Evolutionary conservation across 2,113 vertebrate species (phyloP), one percentile per base, ranked within the genome.

Genomic region (Psammodynastes pulverulentus): DNA sequence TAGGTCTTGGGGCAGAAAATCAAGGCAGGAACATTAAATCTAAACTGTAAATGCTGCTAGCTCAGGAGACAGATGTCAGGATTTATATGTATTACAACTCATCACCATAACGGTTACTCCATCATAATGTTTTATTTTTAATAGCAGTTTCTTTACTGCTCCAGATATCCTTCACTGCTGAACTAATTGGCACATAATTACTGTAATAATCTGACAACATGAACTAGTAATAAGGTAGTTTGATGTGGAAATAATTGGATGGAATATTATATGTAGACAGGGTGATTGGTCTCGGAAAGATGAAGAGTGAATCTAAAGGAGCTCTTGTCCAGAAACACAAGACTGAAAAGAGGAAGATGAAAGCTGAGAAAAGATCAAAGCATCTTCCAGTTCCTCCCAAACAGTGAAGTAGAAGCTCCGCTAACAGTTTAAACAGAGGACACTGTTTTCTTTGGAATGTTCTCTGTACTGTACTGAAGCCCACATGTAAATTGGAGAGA

Each of bases 291-390:
- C 46, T 24, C 45, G 52, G 67, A 89, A 48, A 85, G 52, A 58
- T 58, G 8, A 85, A 53, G 26, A 84, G 39, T 8, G 67, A 54
- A 87, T 43, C 9, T 17, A 91, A 72, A n/a, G 56, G 45, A 12
- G 4, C 29, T 29, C 46, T 79, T 89, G 87, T 89, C n/a, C 87
- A 85, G 53, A 46, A 4, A 34, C 34, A 8, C 7, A 85, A 87
- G 45, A 56, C 12, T 48, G 23, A 85, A 92, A 85, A 58, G 23
- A 17, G 19, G 19, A 89, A 92, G 46, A 85, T 92, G 72, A 92
- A 92, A 92, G 67, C 21, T 2, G 89, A 54, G 52, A 24, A 34
- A 39, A 92, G 72, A 92, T 85, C 72, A 92, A 92, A 92, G 91
- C 52, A 39, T 43, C n/a, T n/a, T n/a, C 43, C 45, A 49, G 72